These are phyloP conservation scores for Pomatostomus ruficeps DNA, from an alignment of 2,113 vertebrate genomes.

Conservation along the genomic window DNA sequence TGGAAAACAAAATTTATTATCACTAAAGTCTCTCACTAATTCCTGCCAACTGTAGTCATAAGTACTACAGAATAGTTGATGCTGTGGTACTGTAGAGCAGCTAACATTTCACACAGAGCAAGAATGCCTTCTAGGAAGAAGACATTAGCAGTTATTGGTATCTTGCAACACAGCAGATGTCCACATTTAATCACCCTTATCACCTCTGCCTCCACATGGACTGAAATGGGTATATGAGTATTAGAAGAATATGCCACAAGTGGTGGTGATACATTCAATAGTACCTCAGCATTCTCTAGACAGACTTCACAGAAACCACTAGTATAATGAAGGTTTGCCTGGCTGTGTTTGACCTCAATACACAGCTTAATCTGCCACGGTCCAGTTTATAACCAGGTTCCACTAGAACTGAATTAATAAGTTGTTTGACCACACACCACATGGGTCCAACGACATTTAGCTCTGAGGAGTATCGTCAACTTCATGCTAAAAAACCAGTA, in stretches of 20 bases:
- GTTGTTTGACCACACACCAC: background rate
- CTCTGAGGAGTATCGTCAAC: background rate
- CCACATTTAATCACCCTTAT: background rate
- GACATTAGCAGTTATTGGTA: background rate
- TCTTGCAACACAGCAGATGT: background rate
- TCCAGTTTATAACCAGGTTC: background rate
- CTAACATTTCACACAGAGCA: background rate
- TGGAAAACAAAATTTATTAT: background rate
- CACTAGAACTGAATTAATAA: background rate
- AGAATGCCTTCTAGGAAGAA: background rate
- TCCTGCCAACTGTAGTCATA: background rate
- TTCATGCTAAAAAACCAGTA: background rate
- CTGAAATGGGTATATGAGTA: background rate
- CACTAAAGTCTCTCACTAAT: background rate
- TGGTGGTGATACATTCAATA: background rate
- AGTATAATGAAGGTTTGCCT: background rate
- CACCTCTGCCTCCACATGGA: background rate
- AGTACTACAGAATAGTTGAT: background rate
- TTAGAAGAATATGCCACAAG: background rate
- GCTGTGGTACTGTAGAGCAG: background rate
- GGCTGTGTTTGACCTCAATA: background rate
- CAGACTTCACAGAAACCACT: background rate
- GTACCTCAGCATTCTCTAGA: background rate
- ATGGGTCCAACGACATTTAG: background rate
- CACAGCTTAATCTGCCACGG: background rate